phyloP scores from a whole-genome alignment of 2,797 vertebrate species.

The Acrossocheilus wenchowensis region DNA sequence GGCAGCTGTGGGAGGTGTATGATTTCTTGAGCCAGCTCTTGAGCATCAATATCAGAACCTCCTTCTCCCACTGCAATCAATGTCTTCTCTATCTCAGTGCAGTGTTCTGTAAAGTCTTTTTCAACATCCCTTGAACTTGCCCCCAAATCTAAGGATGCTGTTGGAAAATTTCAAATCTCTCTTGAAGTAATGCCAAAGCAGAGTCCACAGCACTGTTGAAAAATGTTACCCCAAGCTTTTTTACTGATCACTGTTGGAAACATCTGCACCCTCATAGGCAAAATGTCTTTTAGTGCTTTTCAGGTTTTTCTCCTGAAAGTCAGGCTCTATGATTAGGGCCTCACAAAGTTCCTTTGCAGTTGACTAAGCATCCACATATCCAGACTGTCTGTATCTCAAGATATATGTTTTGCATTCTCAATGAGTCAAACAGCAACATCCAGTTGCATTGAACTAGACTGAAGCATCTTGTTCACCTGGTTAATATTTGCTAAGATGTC shows the following conservation, averaged over 20 bases:
- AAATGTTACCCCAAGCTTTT: conserved; percentile 24
- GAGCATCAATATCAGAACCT: conserved; percentile 8
- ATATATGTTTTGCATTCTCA: conserved; percentile 38
- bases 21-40: neutral
- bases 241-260: conserved; percentile 25
- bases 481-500: neutral
- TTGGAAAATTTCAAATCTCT: conserved; percentile 15
- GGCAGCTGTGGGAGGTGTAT: neutral
- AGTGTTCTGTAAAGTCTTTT: conserved; percentile 1
- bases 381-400: conserved; percentile 12
- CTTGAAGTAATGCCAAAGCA: neutral
- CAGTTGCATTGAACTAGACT: conserved; percentile 16
- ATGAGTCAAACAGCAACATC: conserved; percentile 36
- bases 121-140: conserved; percentile 21
- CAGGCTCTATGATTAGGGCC: conserved; percentile 16
- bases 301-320: neutral
- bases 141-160: no score
- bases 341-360: conserved; percentile 30
- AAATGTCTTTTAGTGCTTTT: conserved; percentile 43
- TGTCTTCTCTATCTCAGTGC: neutral
- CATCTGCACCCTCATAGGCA: conserved; percentile 22
- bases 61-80: neutral
- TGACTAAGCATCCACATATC: conserved; percentile 3
- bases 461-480: conserved; percentile 22
- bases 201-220: neutral